Base-by-base conservation (phyloP, 2,888 invertebrate genomes). In the Trileptium ribeirensis region DNA sequence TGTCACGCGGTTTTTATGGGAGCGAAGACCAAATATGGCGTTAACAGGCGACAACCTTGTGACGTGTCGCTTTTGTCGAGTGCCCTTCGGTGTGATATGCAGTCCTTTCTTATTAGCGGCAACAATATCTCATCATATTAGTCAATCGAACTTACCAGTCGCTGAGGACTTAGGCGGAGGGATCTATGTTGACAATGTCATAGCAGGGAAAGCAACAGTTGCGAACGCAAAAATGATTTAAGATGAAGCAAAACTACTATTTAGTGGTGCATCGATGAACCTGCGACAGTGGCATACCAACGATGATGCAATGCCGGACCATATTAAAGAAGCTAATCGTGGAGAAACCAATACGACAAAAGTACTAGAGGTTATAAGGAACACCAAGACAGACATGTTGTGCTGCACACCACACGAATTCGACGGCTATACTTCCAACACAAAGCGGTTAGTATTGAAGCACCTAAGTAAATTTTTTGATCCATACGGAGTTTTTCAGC, bases 391-490 rank as follows among this genome's bases (percentile, higher is more conserved):
- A 33, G 80, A 80, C 37, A n/a, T 24, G 3, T 31, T 79, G 15
- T 31, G 8, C 8, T 51, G 51, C 24, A 24, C 8, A 15, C 24
- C 51, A 8, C 24, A 51, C 24, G 24, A 24, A 8, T 15, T 75
- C n/a, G 3, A 8, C 38, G 36, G 8, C 36, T 2, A 36, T 24
- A 3, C 38, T n/a, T n/a, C 19, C 15, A 34, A 36, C 67, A 82
- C 84, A 29, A 84, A 85, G 67, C 78, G 83, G 1, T 67, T 67
- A 15, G 74, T 84, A 31, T 79, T 86, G n/a, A 80, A 82, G 34
- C 19, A 77, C 29, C 79, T 86, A 37, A 74, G 84, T 24, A 82
- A 80, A 19, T 34, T 82, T 0, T 85, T 82, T 74, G 83, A 86
- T 74, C 83, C 85, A 24, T 39, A 84, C 24, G 86, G 85, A 1